These are phyloP conservation scores for Antigone vipio DNA, from an alignment of 2,113 vertebrate genomes.

Conservation along the genomic window DNA sequence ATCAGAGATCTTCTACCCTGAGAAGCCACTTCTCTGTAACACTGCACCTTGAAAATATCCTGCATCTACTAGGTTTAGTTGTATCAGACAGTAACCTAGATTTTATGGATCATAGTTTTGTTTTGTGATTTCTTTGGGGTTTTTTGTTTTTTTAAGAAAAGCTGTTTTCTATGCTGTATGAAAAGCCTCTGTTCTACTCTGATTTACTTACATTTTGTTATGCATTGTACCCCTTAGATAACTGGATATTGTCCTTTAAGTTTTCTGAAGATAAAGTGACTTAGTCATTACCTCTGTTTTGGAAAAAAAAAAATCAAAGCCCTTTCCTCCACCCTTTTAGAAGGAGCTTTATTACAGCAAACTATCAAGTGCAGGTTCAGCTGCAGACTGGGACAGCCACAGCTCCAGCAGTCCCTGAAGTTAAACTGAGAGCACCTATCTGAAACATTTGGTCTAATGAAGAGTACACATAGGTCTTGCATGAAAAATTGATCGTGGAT, in stretches of 20 bases:
- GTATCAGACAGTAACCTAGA: neutral
- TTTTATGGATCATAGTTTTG: neutral
- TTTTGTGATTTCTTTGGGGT: neutral
- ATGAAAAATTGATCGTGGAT: neutral
- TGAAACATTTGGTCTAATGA: neutral
- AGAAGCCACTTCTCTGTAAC: neutral
- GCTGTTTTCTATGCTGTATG: neutral
- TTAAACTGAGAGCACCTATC: neutral
- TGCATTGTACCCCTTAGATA: neutral
- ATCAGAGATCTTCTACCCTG: neutral
- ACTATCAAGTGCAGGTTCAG: neutral
- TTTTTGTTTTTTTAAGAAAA: neutral
- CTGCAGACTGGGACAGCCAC: neutral
- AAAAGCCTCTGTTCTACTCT: neutral
- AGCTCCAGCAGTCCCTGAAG: neutral
- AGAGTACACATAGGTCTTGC: neutral
- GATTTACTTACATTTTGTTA: neutral
- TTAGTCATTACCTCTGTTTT: neutral
- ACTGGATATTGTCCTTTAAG: too few species aligned
- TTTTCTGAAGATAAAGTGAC: neutral
- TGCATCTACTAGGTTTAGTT: neutral
- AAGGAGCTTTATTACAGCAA: neutral
- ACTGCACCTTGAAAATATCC: neutral
- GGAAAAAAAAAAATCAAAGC: neutral
- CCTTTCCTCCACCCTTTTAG: neutral